Conservation (phyloP, 2,113 vertebrate genomes). For the Neoarius graeffei region DNA sequence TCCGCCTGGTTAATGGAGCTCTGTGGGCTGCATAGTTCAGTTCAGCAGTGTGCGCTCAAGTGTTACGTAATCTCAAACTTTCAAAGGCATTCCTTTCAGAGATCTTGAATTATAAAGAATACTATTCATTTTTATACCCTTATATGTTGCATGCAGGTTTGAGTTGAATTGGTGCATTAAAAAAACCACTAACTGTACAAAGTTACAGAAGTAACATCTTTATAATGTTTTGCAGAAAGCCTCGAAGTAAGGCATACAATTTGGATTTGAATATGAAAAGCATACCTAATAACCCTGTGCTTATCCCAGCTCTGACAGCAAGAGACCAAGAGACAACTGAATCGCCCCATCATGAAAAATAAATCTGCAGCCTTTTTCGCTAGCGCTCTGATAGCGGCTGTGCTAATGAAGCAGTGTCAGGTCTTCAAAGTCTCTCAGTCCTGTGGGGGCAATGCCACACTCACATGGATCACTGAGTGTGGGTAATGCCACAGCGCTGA, state of each 20-base stretch:
- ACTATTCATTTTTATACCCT: not conserved
- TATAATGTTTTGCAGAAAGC: not conserved
- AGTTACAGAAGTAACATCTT: not conserved
- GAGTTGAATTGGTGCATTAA: not conserved
- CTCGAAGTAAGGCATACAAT: not conserved
- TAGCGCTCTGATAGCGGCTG: constrained; percentile 24
- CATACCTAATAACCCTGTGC: constrained; percentile 25
- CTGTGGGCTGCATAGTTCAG: not conserved
- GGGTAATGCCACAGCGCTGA: not conserved
- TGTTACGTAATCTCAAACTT: not conserved
- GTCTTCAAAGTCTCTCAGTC: constrained; percentile 37
- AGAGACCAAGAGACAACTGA: constrained; percentile 28
- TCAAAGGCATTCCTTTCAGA: constrained; percentile 9
- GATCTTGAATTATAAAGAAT: constrained; percentile 4
- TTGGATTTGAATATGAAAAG: constrained; percentile 30
- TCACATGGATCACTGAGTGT: constrained; percentile 34
- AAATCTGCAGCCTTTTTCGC: constrained; percentile 33
- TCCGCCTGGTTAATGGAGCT: not conserved
- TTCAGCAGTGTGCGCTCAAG: not conserved
- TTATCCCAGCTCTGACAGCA: not conserved
- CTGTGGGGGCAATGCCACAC: not conserved
- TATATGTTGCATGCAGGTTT: not conserved
- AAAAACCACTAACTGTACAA: not conserved
- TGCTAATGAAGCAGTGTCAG: constrained; percentile 37
- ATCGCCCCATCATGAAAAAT: constrained; percentile 46